Evolutionary conservation across 2,797 vertebrate species (phyloP), one percentile per base, ranked within the genome.

Genomic region (Liasis olivaceus): DNA sequence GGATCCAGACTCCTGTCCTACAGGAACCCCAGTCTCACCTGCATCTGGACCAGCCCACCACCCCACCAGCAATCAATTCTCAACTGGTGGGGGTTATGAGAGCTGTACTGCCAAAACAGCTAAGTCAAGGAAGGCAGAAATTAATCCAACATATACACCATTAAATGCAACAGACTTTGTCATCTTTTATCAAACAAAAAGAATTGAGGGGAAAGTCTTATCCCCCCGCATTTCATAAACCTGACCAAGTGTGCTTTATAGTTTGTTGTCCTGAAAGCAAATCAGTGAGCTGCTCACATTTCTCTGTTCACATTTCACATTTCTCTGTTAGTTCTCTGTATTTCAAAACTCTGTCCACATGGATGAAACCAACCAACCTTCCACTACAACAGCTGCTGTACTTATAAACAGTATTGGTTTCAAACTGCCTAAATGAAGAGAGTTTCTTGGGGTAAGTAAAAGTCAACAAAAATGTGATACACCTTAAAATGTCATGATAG

Each of bases 191-290:
- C 51, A 54, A 54, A 54, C 51, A 54, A 54, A 54, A 54, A 54
- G 51, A 54, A 54, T 54, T 54, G 51, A 7, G 51, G 51, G 51
- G 8, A 54, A 54, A 54, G 8, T 54, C 51, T 54, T 54, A 54
- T 54, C 51, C 51, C 51, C 47, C 51, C 59, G 31, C 88, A 42
- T 95, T 90, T 62, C 42, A 95, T 88, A 96, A 95, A 95, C 92
- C 84, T 20, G 2, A 20, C 47, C 26, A 91, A 22, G 13, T 86
- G 94, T 95, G 94, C 93, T 95, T 93, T 63, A 93, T 28, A 42
- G 87, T 93, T 91, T 88, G 60, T 95, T 88, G 59, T 87, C 93
- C 89, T 94, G 92, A 84, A 85, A 17, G 90, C 94, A 93, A 94
- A 94, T 91, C 89, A 81, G 89, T 81, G 72, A 91, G 24, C 9